These are phyloP conservation scores for Branchellion lobata DNA, from an alignment of 2,888 invertebrate genomes.

Conservation along the genomic window DNA sequence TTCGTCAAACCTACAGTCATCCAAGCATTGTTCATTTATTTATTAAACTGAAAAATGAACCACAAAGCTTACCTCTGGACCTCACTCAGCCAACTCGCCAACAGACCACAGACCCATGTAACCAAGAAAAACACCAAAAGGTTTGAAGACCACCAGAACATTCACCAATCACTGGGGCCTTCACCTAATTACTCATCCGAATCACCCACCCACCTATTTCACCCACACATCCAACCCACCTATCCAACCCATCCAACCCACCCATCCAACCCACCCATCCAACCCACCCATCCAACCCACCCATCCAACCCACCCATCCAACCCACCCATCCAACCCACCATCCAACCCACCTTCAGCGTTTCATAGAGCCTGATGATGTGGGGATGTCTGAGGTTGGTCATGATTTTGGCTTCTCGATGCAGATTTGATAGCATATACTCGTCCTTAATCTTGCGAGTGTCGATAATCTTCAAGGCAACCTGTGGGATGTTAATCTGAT, in stretches of 20 bases:
- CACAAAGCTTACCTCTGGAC: no score
- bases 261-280: neutral
- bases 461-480: constrained; percentile 78
- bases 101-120: no score
- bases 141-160: no score
- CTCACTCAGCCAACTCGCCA: no score
- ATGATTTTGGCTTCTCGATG: constrained; percentile 74
- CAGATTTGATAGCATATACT: constrained; percentile 73
- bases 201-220: neutral
- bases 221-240: neutral
- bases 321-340: neutral
- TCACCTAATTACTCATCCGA: neutral
- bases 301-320: neutral
- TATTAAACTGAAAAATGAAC: no score
- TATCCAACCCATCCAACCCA: neutral
- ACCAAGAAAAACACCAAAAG: no score
- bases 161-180: no score
- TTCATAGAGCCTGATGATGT: constrained; percentile 74
- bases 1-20: no score
- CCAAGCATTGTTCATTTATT: no score
- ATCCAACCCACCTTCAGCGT: constrained; percentile 61
- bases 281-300: no score
- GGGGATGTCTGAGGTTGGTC: constrained; percentile 72
- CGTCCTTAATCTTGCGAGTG: constrained; percentile 72
- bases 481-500: no score